These are phyloP conservation scores for Papilio xuthus DNA, from an alignment of 1,140 invertebrate species.

Conservation along the genomic window DNA sequence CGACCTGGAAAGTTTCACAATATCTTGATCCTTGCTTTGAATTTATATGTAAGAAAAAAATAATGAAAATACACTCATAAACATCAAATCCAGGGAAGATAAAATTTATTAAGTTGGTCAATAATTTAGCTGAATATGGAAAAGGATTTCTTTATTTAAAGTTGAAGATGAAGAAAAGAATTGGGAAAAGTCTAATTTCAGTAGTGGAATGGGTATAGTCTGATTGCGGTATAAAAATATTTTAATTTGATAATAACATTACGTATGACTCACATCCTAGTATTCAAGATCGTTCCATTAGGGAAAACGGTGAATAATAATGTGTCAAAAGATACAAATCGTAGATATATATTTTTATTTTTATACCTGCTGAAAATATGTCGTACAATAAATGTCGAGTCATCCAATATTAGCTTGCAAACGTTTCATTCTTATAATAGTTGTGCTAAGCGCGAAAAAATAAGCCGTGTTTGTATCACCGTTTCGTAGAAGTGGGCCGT, in stretches of 20 bases:
- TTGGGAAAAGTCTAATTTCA: too few relatives aligned
- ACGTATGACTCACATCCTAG: background rate
- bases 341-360: background rate
- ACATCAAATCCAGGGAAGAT: background rate
- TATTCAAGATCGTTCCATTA: background rate
- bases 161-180: too few relatives aligned
- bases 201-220: too few relatives aligned
- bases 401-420: background rate
- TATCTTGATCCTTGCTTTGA: background rate
- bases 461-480: constrained; percentile 7
- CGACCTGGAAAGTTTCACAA: constrained; percentile 5
- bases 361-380: constrained; percentile 1
- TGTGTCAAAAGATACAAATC: background rate
- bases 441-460: constrained; percentile 17
- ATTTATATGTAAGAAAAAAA: background rate
- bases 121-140: too few relatives aligned
- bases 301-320: background rate
- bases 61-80: background rate
- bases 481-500: constrained; percentile 6
- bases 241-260: too few relatives aligned
- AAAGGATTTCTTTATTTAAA: too few relatives aligned
- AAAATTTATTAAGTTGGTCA: too few relatives aligned
- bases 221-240: too few relatives aligned
- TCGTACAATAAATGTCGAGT: constrained; percentile 9
- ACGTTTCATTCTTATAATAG: background rate